Evolutionary conservation across 2,888 invertebrate species (phyloP).

Genomic region (Torymus aiolomorphi): DNA sequence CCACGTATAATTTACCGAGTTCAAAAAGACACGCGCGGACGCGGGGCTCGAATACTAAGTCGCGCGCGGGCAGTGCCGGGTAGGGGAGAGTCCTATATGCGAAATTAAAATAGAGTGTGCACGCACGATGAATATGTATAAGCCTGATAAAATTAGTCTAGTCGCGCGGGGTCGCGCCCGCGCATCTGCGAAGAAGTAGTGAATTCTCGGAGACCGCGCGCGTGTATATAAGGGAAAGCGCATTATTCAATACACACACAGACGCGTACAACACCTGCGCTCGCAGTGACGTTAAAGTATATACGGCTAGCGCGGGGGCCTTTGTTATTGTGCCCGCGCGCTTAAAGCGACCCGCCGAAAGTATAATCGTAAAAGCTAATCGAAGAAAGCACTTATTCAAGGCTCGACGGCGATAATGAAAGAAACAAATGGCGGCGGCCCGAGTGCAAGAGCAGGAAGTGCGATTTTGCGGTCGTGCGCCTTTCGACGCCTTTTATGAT

Average conservation of each 20-base stretch:
- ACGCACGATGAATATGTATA: slow-evolving; percentile 32
- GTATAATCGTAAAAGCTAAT: slow-evolving; percentile 51
- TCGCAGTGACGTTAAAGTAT: no score
- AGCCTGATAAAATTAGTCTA: slow-evolving; percentile 34
- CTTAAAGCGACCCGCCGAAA: slow-evolving; percentile 26
- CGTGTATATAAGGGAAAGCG: slow-evolving; percentile 4
- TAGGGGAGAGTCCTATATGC: not conserved
- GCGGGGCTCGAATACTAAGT: not conserved
- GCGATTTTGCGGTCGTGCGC: slow-evolving; percentile 51
- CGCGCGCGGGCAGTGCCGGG: not conserved
- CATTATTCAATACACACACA: slow-evolving; percentile 28
- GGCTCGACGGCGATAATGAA: slow-evolving; percentile 54
- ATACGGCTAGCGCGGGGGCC: not conserved
- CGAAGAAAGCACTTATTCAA: slow-evolving; percentile 57
- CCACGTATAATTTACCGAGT: slow-evolving; percentile 33
- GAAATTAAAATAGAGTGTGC: slow-evolving; percentile 24
- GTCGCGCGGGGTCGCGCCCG: not conserved
- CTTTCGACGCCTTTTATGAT: slow-evolving; percentile 56
- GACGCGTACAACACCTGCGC: slow-evolving; percentile 15
- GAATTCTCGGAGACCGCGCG: not conserved
- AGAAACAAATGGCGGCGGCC: slow-evolving; percentile 53
- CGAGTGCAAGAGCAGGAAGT: slow-evolving; percentile 47
- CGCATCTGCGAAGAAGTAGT: slow-evolving; percentile 42
- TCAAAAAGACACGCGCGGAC: not conserved
- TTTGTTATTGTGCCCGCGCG: slow-evolving; percentile 32